These are phyloP conservation scores for Chromobotia macracanthus DNA, from an alignment of 2,797 vertebrate genomes.

Conservation along the genomic window DNA sequence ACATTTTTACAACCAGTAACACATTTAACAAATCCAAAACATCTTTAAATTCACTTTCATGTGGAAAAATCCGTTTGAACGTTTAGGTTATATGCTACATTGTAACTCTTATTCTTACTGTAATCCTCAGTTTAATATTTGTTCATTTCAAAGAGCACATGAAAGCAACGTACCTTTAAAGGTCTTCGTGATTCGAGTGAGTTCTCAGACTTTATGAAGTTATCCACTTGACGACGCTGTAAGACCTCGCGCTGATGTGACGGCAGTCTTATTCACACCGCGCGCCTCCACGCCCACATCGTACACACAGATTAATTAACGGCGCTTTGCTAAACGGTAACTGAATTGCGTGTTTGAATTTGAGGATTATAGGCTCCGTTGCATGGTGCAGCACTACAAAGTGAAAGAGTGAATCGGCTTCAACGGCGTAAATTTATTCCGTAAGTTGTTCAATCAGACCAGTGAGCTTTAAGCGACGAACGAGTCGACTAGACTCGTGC, in stretches of 20 bases:
- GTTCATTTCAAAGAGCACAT: too few species aligned
- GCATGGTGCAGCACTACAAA: neutral
- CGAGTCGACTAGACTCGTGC: neutral
- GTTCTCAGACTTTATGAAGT: neutral
- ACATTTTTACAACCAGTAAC: too few species aligned
- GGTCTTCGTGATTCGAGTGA: neutral
- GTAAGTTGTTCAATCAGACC: neutral
- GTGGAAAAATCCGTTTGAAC: too few species aligned
- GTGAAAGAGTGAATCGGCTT: neutral
- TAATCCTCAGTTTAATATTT: too few species aligned
- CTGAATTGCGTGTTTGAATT: neutral
- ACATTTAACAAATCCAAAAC: too few species aligned
- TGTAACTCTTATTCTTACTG: too few species aligned
- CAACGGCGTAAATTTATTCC: conserved; percentile 4
- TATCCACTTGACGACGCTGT: neutral
- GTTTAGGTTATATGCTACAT: too few species aligned
- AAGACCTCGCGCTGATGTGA: neutral
- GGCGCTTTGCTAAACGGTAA: neutral
- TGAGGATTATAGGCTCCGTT: neutral
- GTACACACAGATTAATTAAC: neutral
- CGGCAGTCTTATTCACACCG: conserved; percentile 5
- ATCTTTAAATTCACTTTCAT: too few species aligned
- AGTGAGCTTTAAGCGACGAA: too few species aligned
- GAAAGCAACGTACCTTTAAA: neutral
- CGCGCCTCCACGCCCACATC: neutral